Conservation (phyloP, 2,797 vertebrate species). For the Gymnopithys bicolor region DNA sequence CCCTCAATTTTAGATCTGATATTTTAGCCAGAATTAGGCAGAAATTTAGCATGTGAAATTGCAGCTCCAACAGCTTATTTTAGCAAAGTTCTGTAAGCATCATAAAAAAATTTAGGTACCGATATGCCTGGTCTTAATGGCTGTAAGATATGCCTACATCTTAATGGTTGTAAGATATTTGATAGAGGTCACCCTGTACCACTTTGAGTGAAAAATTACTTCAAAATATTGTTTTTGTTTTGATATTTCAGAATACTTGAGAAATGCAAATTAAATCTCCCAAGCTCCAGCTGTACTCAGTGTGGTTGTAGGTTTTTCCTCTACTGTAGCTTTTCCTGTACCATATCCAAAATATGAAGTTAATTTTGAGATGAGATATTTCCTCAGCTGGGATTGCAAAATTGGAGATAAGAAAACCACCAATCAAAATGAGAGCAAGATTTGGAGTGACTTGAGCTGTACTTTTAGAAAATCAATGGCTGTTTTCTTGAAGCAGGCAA, state of each 20-base stretch:
- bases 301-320: not conserved
- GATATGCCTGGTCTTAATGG: not conserved
- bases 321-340: not conserved
- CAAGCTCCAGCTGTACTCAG: not conserved
- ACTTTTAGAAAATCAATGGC: not conserved
- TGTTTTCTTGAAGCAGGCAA: not conserved
- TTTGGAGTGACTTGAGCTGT: not conserved
- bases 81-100: not conserved
- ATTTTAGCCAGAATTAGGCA: not conserved
- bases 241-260: not conserved
- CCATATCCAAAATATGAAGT: not conserved
- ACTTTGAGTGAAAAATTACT: not conserved
- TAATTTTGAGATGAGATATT: not conserved
- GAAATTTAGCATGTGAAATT: not conserved
- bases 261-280: not conserved
- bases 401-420: not conserved
- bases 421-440: not conserved
- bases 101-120: not conserved
- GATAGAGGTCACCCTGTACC: not conserved
- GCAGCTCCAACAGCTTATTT: not conserved
- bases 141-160: not conserved
- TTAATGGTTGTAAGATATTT: not conserved
- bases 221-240: not conserved
- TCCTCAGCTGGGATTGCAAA: not conserved
- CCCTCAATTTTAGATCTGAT: not conserved